Conservation (phyloP, 2,888 invertebrate genomes). For the Lepetodrilus schrolli region DNA sequence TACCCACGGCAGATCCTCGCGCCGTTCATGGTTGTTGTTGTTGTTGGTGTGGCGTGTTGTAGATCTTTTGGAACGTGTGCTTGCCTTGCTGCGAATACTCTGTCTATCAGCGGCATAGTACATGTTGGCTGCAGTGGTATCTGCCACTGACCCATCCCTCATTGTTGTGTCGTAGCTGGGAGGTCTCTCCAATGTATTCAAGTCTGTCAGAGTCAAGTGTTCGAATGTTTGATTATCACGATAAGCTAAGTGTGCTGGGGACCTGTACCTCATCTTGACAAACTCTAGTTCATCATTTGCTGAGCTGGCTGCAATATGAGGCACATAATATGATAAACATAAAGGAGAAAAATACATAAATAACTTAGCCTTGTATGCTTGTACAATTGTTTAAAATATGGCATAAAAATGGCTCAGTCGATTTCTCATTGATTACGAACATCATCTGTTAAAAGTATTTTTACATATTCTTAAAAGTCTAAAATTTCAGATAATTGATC, state of each 20-base stretch:
- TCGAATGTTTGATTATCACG: slow-evolving; percentile 43
- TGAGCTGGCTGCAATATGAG: slow-evolving; percentile 65
- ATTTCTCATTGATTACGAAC: no score
- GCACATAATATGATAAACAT: slow-evolving; percentile 18
- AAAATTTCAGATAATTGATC: no score
- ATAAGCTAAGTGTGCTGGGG: slow-evolving; percentile 43
- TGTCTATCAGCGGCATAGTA: slow-evolving; percentile 61
- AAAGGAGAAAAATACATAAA: no score
- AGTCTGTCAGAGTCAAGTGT: slow-evolving; percentile 38
- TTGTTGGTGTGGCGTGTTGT: neutral
- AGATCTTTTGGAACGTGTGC: slow-evolving; percentile 39
- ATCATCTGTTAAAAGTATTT: no score
- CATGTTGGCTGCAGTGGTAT: slow-evolving; percentile 46
- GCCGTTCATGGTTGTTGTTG: slow-evolving; percentile 41
- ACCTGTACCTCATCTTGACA: slow-evolving; percentile 71
- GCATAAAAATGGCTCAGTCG: no score
- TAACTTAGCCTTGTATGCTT: no score
- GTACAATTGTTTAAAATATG: no score
- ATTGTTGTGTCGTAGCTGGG: slow-evolving; percentile 69
- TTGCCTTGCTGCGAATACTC: slow-evolving; percentile 62
- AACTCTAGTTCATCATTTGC: slow-evolving; percentile 74
- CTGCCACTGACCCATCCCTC: slow-evolving; percentile 44
- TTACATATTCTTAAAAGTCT: no score
- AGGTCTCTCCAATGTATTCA: slow-evolving; percentile 56
- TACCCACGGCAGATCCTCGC: slow-evolving; percentile 67